Conservation (phyloP, 2,113 vertebrate species). For the Plectropomus leopardus region DNA sequence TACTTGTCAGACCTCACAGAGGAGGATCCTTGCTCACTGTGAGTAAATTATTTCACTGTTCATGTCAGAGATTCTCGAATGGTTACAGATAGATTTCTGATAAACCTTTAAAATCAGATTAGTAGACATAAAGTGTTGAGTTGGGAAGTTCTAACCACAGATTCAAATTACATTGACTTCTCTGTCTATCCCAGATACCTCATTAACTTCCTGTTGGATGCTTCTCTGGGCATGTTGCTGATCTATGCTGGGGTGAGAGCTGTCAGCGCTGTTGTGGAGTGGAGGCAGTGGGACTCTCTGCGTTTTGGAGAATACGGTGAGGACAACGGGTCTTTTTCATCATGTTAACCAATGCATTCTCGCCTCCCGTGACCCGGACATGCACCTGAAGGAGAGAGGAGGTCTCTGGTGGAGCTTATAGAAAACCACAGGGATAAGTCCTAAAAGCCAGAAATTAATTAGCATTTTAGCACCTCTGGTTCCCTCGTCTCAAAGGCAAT, state of each 20-base stretch:
- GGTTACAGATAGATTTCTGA: background rate
- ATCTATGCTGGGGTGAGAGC: constrained; percentile 94
- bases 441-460: too few species aligned
- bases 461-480: too few species aligned
- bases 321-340: background rate
- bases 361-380: too few species aligned
- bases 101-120: background rate
- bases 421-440: too few species aligned
- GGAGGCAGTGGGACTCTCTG: constrained; percentile 97
- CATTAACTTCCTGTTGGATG: constrained; percentile 98
- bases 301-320: constrained; percentile 99
- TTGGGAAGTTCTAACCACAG: background rate
- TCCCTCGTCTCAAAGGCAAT: too few species aligned
- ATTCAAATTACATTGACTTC: background rate
- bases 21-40: constrained; percentile 99
- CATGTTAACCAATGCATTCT: too few species aligned
- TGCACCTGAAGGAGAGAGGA: too few species aligned
- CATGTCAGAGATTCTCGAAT: background rate
- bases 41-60: constrained; percentile 76
- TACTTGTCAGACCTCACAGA: constrained; percentile 96
- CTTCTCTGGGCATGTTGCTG: constrained; percentile 96
- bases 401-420: too few species aligned
- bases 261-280: constrained; percentile 93
- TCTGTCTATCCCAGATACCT: constrained; percentile 89
- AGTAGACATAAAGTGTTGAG: background rate